Conservation (phyloP, 2,113 vertebrate species). For the Coryphaenoides rupestris region DNA sequence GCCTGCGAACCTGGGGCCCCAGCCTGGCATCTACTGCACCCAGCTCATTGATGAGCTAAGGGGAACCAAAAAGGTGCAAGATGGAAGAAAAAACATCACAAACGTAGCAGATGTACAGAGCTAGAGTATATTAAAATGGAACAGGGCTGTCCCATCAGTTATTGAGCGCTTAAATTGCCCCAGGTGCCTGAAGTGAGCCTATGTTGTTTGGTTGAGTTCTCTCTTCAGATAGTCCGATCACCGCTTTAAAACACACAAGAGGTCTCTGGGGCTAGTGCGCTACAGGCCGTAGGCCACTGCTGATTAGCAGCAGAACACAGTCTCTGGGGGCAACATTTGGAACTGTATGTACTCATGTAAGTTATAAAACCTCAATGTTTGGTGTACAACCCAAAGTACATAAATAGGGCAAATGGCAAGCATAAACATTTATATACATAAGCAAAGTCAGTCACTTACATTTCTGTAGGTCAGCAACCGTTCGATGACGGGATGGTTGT, state of each 20-base stretch:
- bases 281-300: too few relatives aligned
- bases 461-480: constrained; percentile 88
- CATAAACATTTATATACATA: too few relatives aligned
- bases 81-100: too few relatives aligned
- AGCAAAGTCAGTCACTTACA: constrained; percentile 51
- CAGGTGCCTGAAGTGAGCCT: too few relatives aligned
- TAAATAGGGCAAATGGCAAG: not conserved
- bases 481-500: constrained; percentile 90
- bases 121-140: too few relatives aligned
- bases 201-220: too few relatives aligned
- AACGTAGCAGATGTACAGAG: too few relatives aligned
- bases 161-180: not conserved
- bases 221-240: too few relatives aligned
- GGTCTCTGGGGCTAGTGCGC: too few relatives aligned
- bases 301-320: too few relatives aligned
- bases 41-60: constrained; percentile 76
- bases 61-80: not conserved
- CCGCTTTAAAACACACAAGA: too few relatives aligned
- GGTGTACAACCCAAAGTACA: not conserved
- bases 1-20: constrained; percentile 72
- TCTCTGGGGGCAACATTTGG: not conserved
- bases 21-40: constrained; percentile 77
- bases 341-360: not conserved
- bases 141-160: too few relatives aligned
- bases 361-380: not conserved